phyloP scores from a whole-genome alignment of 1,140 invertebrate genomes.

The Drosophila pandora region DNA sequence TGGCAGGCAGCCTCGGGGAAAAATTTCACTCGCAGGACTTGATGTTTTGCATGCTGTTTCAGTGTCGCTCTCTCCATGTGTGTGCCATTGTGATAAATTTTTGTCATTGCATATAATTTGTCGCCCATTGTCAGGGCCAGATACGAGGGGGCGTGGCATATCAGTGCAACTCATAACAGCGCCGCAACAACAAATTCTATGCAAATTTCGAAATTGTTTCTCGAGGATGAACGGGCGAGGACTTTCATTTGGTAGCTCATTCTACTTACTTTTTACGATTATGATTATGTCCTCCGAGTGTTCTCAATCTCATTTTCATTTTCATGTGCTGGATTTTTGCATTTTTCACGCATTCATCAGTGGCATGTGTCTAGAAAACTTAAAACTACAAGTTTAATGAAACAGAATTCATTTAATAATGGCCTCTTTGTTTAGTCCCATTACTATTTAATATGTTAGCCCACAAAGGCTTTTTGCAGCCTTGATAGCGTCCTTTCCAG shows the following conservation, averaged over 20 bases:
- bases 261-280: constrained; percentile 66
- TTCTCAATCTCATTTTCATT: constrained; percentile 51
- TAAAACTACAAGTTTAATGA: too few relatives aligned
- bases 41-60: constrained; percentile 63
- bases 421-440: neutral
- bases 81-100: constrained; percentile 53
- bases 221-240: constrained; percentile 5
- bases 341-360: constrained; percentile 58
- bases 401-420: constrained; percentile 13
- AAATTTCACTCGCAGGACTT: constrained; percentile 67
- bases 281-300: constrained; percentile 62
- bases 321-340: constrained; percentile 43
- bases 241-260: constrained; percentile 32
- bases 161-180: constrained; percentile 51
- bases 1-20: constrained; percentile 16
- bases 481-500: constrained; percentile 14
- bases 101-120: constrained; percentile 73
- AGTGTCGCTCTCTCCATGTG: neutral
- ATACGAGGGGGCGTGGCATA: constrained; percentile 47
- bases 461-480: constrained; percentile 21
- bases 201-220: constrained; percentile 50
- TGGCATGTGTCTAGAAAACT: neutral
- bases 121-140: constrained; percentile 73
- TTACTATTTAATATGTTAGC: constrained; percentile 7
- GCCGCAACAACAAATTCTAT: constrained; percentile 42